phyloP scores from a whole-genome alignment of 2,888 invertebrate species.

The Lasius platythorax region DNA sequence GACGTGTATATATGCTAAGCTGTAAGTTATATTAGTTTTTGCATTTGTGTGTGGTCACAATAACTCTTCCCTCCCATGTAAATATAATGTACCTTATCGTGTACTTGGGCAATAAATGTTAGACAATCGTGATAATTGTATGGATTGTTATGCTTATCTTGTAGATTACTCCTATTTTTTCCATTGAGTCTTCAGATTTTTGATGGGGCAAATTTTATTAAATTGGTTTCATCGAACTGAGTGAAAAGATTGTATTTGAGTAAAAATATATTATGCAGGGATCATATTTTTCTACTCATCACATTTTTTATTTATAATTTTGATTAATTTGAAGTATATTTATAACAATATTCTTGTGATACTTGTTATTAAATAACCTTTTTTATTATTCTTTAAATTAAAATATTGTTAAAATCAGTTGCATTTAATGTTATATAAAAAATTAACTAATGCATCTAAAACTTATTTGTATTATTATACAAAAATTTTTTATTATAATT shows the following conservation, averaged over 20 bases:
- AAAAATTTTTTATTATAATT: neutral
- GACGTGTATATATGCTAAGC: slow-evolving; percentile 81
- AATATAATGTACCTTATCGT: slow-evolving; percentile 79
- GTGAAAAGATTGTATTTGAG: slow-evolving; percentile 11
- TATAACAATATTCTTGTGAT: neutral
- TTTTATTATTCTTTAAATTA: neutral
- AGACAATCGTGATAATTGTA: slow-evolving; percentile 72
- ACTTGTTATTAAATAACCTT: neutral
- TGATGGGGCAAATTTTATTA: slow-evolving; percentile 6
- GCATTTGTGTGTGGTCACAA: slow-evolving; percentile 77
- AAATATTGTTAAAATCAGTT: neutral
- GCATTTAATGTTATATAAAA: neutral
- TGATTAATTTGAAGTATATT: neutral
- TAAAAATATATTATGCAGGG: slow-evolving; percentile 33
- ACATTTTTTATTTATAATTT: slow-evolving; percentile 1
- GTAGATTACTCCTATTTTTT: neutral
- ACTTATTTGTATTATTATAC: neutral
- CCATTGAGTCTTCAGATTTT: neutral
- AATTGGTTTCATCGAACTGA: neutral
- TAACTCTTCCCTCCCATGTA: slow-evolving; percentile 73
- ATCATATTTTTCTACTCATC: neutral
- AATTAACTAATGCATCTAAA: neutral
- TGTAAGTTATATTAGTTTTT: slow-evolving; percentile 79
- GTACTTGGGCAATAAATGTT: slow-evolving; percentile 82
- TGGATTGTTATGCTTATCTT: slow-evolving; percentile 28